These are phyloP conservation scores for Drosophila nebulosa DNA, from an alignment of 1,140 invertebrate species.

Conservation along the genomic window DNA sequence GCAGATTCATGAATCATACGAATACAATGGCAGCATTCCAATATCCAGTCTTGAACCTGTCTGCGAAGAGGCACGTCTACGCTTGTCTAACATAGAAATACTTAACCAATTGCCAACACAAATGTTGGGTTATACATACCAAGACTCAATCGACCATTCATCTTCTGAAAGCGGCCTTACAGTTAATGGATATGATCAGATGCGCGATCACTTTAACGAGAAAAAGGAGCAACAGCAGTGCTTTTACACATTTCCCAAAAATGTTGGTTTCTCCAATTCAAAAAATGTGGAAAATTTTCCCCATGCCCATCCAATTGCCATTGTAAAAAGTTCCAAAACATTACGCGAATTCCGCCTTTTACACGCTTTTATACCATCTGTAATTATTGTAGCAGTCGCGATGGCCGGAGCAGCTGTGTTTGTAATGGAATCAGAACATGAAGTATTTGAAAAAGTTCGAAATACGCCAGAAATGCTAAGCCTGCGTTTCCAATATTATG, in stretches of 20 bases:
- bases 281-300: constrained; percentile 37
- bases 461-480: constrained; percentile 90
- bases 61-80: constrained; percentile 82
- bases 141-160: constrained; percentile 90
- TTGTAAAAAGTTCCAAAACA: constrained; percentile 52
- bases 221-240: constrained; percentile 77
- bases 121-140: constrained; percentile 84
- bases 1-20: constrained; percentile 29
- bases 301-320: constrained; percentile 28
- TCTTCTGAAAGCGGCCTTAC: constrained; percentile 82
- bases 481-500: constrained; percentile 90
- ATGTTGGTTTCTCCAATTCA: constrained; percentile 19
- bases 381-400: constrained; percentile 86
- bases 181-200: constrained; percentile 82
- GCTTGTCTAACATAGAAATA: constrained; percentile 59
- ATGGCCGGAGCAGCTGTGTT: constrained; percentile 85
- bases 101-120: constrained; percentile 45
- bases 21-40: constrained; percentile 41
- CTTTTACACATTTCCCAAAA: constrained; percentile 63
- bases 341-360: constrained; percentile 83
- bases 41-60: constrained; percentile 83
- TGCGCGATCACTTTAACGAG: constrained; percentile 73
- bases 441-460: constrained; percentile 86
- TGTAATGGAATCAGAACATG: constrained; percentile 89
- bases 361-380: constrained; percentile 87